Base-by-base conservation (phyloP, 2,888 invertebrate genomes). In the Drepana falcataria region DNA sequence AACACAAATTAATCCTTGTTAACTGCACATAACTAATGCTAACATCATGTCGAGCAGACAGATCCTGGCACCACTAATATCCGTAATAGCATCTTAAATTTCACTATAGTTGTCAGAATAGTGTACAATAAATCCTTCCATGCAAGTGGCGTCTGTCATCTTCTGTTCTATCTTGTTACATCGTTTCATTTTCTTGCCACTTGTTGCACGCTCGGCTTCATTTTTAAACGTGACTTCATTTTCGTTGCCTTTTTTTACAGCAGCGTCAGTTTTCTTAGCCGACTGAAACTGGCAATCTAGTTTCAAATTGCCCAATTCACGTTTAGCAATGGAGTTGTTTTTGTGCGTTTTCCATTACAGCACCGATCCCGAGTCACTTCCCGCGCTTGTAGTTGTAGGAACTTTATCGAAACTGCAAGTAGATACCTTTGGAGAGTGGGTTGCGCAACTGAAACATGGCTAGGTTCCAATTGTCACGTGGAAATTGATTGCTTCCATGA, bases 121-220 rank as follows among this genome's bases (percentile, higher is more conserved):
- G 61, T 57, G 53, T 65, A 56, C 59, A 56, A 62, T 73, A 73
- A 76, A 81, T 79, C 68, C 68, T n/a, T n/a, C 57, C 55, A 60
- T 60, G 60, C 53, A 3, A 34, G 57, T 56, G 60, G 57, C 54
- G 57, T 61, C 63, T 63, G 61, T 65, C 63, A 60, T 60, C 58
- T 59, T 59, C 52, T 55, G 58, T 60, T 66, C 61, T 55, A 68
- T 71, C 65, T 69, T 66, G 59, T 66, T 68, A 64, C 69, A 68
- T 63, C 62, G 58, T 57, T 63, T 66, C 69, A 70, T 79, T 81
- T 80, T 80, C 77, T 80, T 75, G 73, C 75, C 74, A 83, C 79
- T 85, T 81, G 79, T 83, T 86, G 79, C 81, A 84, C 81, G 87
- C 81, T 85, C 77, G 74, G 75, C 75, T 84, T 75, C 75, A 66